Conservation (phyloP, 2,113 vertebrate genomes). For the Barnardius zonarius region DNA sequence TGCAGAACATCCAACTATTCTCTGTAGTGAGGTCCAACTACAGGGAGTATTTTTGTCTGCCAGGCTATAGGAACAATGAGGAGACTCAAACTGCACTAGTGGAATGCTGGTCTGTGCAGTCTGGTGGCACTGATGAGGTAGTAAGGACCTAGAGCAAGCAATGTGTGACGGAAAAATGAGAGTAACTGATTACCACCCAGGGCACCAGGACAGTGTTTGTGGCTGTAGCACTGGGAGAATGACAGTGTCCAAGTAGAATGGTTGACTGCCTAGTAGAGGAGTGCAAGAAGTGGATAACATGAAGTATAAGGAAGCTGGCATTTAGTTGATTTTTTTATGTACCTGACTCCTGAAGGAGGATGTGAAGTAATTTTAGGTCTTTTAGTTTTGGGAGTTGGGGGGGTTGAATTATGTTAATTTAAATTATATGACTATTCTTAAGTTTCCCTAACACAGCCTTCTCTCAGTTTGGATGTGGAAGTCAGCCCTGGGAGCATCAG, state of each 20-base stretch:
- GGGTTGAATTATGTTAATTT: neutral
- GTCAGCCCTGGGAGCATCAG: neutral
- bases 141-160: neutral
- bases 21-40: neutral
- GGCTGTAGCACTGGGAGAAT: neutral
- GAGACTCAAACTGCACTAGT: neutral
- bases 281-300: neutral
- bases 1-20: neutral
- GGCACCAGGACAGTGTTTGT: neutral
- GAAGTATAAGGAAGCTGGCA: neutral
- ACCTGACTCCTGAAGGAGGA: neutral
- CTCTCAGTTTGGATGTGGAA: neutral
- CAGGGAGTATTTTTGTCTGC: neutral
- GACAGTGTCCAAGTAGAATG: neutral
- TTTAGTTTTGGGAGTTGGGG: neutral
- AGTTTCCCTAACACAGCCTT: neutral
- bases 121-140: neutral
- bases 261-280: neutral
- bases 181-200: neutral
- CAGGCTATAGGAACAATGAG: neutral
- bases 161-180: neutral
- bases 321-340: neutral
- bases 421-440: neutral
- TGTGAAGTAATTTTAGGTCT: neutral
- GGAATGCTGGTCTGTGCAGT: neutral